These are phyloP conservation scores for Synodontis membranacea DNA, from an alignment of 2,113 vertebrate species.

Conservation along the genomic window DNA sequence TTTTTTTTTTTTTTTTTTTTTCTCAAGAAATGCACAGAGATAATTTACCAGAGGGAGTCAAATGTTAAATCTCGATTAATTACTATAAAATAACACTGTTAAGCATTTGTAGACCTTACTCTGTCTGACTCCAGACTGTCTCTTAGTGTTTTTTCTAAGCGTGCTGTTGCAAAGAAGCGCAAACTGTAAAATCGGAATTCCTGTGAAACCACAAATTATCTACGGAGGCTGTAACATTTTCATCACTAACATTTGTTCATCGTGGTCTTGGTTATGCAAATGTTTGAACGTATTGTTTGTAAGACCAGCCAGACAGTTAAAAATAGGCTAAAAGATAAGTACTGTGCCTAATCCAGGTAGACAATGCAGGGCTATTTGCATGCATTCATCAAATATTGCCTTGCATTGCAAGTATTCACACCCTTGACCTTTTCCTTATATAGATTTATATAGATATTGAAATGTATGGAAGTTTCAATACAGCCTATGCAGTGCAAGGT, in stretches of 20 bases:
- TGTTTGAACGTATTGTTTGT: neutral
- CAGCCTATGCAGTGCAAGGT: fast-evolving
- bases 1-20: neutral
- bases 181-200: neutral
- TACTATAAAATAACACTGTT: neutral
- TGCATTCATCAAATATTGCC: neutral
- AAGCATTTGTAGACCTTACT: neutral
- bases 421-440: neutral
- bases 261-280: neutral
- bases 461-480: neutral
- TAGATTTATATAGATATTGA: neutral
- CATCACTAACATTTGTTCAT: neutral
- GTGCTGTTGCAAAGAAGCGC: neutral
- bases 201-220: neutral
- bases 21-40: neutral
- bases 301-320: neutral
- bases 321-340: neutral
- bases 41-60: conserved; percentile 54
- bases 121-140: neutral
- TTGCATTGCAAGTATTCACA: neutral
- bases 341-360: neutral
- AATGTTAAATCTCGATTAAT: conserved; percentile 12
- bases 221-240: neutral
- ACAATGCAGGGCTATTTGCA: neutral
- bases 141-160: neutral